phyloP scores from a whole-genome alignment of 2,113 vertebrate species.

The Sula dactylatra region DNA sequence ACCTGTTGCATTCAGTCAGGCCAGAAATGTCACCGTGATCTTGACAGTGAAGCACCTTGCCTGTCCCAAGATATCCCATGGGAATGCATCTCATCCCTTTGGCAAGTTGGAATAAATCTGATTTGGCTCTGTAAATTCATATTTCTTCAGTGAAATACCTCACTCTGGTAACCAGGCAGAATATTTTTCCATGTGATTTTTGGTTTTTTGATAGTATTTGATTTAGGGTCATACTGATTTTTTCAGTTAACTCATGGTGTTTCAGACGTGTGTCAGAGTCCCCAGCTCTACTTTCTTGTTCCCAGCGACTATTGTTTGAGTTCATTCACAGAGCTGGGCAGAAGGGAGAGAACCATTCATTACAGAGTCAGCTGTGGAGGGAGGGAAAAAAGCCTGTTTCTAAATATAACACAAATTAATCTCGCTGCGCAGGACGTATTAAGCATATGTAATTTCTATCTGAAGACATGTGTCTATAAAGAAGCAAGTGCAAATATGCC shows the following conservation, averaged over 20 bases:
- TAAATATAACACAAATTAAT: neutral
- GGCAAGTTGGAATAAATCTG: neutral
- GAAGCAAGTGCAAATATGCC: neutral
- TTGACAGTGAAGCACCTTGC: neutral
- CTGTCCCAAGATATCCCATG: neutral
- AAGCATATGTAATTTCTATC: neutral
- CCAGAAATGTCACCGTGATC: neutral
- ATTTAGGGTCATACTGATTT: neutral
- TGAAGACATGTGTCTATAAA: conserved; percentile 6
- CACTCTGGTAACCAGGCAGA: neutral
- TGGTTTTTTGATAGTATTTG: neutral
- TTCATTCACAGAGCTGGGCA: neutral
- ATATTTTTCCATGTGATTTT: neutral
- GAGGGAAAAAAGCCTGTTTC: neutral
- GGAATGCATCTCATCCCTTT: neutral
- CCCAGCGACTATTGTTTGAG: neutral
- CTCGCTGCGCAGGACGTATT: neutral
- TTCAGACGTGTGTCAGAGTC: neutral
- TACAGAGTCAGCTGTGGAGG: neutral
- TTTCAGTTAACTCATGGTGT: neutral
- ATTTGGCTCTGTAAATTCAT: neutral
- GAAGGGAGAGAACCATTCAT: neutral
- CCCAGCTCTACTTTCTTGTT: neutral
- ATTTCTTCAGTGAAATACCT: neutral
- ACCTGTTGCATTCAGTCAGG: neutral